These are phyloP conservation scores for Branchipolynoe longqiensis DNA, from an alignment of 2,888 invertebrate species.

Conservation along the genomic window DNA sequence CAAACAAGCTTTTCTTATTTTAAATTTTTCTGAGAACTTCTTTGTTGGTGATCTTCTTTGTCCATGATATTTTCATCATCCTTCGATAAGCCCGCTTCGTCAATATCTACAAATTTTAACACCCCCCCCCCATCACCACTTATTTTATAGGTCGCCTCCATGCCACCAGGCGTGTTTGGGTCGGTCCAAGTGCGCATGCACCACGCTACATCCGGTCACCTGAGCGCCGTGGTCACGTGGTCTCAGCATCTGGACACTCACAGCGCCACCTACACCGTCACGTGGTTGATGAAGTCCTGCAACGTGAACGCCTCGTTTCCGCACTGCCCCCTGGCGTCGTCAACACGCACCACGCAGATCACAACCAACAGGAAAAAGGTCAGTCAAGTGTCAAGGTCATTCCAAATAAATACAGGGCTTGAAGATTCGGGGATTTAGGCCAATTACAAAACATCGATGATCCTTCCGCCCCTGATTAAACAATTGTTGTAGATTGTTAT, in stretches of 20 bases:
- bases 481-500: too few relatives aligned
- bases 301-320: constrained; percentile 2
- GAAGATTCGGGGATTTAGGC: too few relatives aligned
- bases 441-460: too few relatives aligned
- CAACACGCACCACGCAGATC: not conserved
- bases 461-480: too few relatives aligned
- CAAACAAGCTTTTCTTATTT: too few relatives aligned
- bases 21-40: too few relatives aligned
- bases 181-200: not conserved
- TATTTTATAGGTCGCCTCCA: not conserved
- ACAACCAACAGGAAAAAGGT: not conserved
- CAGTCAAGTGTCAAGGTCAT: not conserved
- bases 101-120: not conserved
- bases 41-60: too few relatives aligned
- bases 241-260: not conserved
- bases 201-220: not conserved
- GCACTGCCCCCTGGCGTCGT: not conserved
- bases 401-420: too few relatives aligned
- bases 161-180: not conserved
- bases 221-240: constrained; percentile 2
- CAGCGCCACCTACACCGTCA: constrained; percentile 7
- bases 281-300: not conserved
- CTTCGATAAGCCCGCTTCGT: too few relatives aligned
- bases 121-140: not conserved
- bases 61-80: too few relatives aligned